Percentiles rank a stretch among this genome's conserved stretches.
phyloP scores from a whole-genome alignment of 2,113 vertebrate species.

The Actinemys pallida region DNA sequence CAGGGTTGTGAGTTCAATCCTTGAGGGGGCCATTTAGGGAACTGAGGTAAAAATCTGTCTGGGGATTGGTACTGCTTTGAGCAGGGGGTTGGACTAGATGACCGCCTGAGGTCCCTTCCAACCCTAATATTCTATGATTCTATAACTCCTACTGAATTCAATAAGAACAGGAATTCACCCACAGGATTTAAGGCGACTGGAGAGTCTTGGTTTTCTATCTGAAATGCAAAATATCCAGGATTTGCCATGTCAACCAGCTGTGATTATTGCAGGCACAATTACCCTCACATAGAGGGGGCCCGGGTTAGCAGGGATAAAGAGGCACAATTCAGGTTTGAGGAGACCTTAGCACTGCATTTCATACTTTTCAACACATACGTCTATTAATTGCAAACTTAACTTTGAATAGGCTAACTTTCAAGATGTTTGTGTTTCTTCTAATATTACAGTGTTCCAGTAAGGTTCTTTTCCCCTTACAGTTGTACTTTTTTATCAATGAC shows the following conservation, averaged over 20 bases:
- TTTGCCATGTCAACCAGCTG: background rate
- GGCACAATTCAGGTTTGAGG: conserved; percentile 31
- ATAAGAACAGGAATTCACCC: background rate
- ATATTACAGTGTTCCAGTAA: background rate
- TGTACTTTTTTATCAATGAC: background rate
- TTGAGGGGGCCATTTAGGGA: too few species aligned
- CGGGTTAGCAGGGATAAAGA: background rate
- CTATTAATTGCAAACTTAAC: conserved; percentile 12
- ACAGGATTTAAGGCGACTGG: background rate
- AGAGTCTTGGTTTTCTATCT: conserved; percentile 45
- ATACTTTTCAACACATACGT: fast-evolving
- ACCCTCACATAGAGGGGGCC: background rate
- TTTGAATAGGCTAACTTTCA: background rate
- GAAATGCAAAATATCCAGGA: background rate
- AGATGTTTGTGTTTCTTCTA: background rate
- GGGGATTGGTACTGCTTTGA: too few species aligned
- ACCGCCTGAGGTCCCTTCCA: too few species aligned
- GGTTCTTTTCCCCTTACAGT: background rate
- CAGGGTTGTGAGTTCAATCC: too few species aligned
- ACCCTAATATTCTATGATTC: too few species aligned
- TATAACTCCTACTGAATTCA: conserved; percentile 24
- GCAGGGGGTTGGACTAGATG: too few species aligned
- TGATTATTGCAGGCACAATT: background rate
- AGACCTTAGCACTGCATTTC: background rate
- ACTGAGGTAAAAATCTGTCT: too few species aligned